Percentiles rank a stretch among this genome's conserved stretches.
Evolutionary conservation across 1,140 invertebrate genomes (phyloP).

Genomic region (Papilio helenus): DNA sequence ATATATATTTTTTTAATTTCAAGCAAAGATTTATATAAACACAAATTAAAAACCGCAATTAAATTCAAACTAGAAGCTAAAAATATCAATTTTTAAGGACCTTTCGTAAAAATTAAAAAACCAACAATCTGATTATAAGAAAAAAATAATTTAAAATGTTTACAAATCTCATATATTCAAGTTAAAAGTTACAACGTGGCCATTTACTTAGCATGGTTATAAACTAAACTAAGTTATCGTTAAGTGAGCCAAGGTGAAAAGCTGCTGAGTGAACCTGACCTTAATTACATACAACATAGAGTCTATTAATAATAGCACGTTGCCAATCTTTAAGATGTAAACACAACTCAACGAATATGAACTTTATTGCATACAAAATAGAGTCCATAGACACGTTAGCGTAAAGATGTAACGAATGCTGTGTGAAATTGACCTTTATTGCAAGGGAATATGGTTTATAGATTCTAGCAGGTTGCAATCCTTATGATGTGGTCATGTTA

Average conservation of each 20-base stretch:
- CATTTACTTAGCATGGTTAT: slow-evolving; percentile 5
- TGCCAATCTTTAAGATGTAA: not conserved
- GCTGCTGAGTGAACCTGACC: slow-evolving; percentile 17
- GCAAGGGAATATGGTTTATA: not conserved
- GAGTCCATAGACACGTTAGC: not conserved
- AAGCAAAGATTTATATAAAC: too few species aligned
- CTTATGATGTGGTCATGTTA: not conserved
- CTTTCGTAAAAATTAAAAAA: not conserved
- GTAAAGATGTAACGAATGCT: not conserved
- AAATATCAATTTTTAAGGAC: too few species aligned
- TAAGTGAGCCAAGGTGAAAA: slow-evolving; percentile 18
- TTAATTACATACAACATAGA: not conserved
- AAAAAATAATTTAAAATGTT: not conserved
- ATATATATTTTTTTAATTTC: too few species aligned
- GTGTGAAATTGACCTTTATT: not conserved
- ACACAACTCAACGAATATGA: not conserved
- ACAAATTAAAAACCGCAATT: too few species aligned
- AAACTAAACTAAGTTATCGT: slow-evolving; percentile 3
- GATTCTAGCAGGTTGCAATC: not conserved
- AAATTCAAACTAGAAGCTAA: too few species aligned
- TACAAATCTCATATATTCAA: not conserved
- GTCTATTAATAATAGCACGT: not conserved
- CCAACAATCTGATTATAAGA: too few species aligned
- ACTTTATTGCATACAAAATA: not conserved
- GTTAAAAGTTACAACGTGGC: not conserved